Evolutionary conservation across 2,797 vertebrate species (phyloP), one percentile per base, ranked within the genome.

Genomic region (Synanceia verrucosa): DNA sequence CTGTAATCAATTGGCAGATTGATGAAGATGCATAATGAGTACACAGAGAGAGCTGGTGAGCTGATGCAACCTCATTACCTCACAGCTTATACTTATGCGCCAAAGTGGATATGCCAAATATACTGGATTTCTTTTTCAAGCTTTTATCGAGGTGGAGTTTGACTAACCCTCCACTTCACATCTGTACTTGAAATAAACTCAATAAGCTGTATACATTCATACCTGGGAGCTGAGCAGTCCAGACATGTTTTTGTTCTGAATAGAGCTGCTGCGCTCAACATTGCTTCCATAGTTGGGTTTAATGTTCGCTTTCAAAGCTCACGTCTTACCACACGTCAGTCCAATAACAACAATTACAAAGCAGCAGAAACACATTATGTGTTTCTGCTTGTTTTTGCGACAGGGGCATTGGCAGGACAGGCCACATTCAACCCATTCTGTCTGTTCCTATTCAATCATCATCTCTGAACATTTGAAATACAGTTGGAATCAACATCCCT

Each of bases 11-110:
- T 74, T 79, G 81, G 75, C 73, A 81, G 66, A 82, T 85, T 89
- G 78, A 81, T 76, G 73, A 76, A 80, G 83, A 86, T 36, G 61
- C 67, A 73, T 83, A 84, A 87, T 79, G 78, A 86, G 76, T 70
- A 76, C 58, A 66, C 19, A 73, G 61, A 82, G 81, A 78, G 81
- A 80, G 83, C 80, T 80, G 65, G 67, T 83, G 55, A 33, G 73
- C 70, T 64, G 79, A 88, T 86, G 74, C 81, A 78, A 77, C 73
- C 80, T 86, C 86, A 81, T 89, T 87, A 88, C 68, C 78, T 79
- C 75, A 51, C 72, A 65, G 81, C 47, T 82, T 75, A 57, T 81
- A 79, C 65, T 82, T 83, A 77, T 74, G 64, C 81, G 84, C 80
- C 66, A 79, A 72, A 48, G 24, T 24, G 36, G 65, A 71, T 18